phyloP scores from a whole-genome alignment of 2,888 invertebrate species.

The Lypha dubia region DNA sequence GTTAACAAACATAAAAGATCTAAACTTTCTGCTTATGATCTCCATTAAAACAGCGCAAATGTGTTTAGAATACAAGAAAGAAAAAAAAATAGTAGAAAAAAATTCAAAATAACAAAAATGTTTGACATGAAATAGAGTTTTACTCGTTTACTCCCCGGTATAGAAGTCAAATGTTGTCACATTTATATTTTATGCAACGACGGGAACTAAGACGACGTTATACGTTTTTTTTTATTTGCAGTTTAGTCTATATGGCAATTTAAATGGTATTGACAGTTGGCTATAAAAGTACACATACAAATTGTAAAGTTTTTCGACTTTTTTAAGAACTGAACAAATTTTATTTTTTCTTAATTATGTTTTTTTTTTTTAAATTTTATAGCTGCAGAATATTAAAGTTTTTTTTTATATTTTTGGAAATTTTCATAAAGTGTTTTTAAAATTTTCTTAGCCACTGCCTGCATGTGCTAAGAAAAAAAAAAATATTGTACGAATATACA shows the following conservation, averaged over 20 bases:
- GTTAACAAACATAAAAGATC: conserved; percentile 48
- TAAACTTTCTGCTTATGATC: conserved; percentile 55
- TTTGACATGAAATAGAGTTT: conserved; percentile 57
- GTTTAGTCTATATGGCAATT: conserved; percentile 14
- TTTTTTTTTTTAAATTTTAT: neutral
- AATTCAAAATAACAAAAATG: conserved; percentile 36
- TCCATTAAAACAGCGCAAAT: conserved; percentile 45
- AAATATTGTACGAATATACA: conserved; percentile 48
- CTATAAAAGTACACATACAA: neutral
- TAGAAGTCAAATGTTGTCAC: conserved; percentile 72
- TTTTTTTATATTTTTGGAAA: neutral
- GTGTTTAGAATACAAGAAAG: conserved; percentile 4
- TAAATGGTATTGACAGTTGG: conserved; percentile 3
- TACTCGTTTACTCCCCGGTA: conserved; percentile 51
- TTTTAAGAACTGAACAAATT: neutral
- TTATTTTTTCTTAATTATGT: neutral
- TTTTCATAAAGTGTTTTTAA: neutral
- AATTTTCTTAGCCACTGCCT: conserved; percentile 14
- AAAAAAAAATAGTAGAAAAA: conserved; percentile 2
- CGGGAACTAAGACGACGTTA: conserved; percentile 34
- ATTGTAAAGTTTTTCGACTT: neutral
- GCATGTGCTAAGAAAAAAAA: conserved; percentile 20
- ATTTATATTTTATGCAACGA: conserved; percentile 59
- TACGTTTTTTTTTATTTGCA: conserved; percentile 33
- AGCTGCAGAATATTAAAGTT: neutral